A percentile compares a stretch with the other conserved stretches of the same genome.
Evolutionary conservation across 2,888 invertebrate species (phyloP).

Genomic region (Leucophenga montana): DNA sequence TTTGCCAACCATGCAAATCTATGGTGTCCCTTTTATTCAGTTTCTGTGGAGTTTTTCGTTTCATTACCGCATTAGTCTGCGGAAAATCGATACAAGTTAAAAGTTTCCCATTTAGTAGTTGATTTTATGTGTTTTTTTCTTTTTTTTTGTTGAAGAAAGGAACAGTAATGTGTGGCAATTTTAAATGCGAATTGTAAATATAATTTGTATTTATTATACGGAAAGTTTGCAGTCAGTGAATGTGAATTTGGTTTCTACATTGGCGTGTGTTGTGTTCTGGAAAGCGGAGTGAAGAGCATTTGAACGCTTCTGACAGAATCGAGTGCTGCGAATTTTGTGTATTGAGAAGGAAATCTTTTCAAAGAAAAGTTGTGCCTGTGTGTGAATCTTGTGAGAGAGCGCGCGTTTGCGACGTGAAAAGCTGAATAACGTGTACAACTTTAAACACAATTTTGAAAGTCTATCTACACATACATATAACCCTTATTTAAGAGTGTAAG

Average conservation of each 20-base stretch:
- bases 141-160: too few relatives aligned
- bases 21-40: too few relatives aligned
- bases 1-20: too few relatives aligned
- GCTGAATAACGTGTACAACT: conserved; percentile 55
- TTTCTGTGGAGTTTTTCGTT: too few relatives aligned
- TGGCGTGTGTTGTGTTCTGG: conserved; percentile 59
- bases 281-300: conserved; percentile 53
- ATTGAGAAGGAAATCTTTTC: conserved; percentile 53
- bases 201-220: conserved; percentile 61
- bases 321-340: conserved; percentile 23
- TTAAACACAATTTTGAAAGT: conserved; percentile 50
- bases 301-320: conserved; percentile 24
- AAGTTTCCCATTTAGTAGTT: too few relatives aligned
- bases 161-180: conserved; percentile 5
- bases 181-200: conserved; percentile 60
- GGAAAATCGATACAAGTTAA: too few relatives aligned
- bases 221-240: conserved; percentile 60
- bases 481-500: conserved; percentile 61
- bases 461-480: conserved; percentile 52
- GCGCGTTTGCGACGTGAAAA: conserved; percentile 41
- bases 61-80: too few relatives aligned
- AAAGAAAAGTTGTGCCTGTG: conserved; percentile 53
- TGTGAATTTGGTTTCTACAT: conserved; percentile 47
- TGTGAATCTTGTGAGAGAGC: conserved; percentile 64
- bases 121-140: too few relatives aligned